Conservation (phyloP, 2,888 invertebrate species). For the Plagiodera versicolora region DNA sequence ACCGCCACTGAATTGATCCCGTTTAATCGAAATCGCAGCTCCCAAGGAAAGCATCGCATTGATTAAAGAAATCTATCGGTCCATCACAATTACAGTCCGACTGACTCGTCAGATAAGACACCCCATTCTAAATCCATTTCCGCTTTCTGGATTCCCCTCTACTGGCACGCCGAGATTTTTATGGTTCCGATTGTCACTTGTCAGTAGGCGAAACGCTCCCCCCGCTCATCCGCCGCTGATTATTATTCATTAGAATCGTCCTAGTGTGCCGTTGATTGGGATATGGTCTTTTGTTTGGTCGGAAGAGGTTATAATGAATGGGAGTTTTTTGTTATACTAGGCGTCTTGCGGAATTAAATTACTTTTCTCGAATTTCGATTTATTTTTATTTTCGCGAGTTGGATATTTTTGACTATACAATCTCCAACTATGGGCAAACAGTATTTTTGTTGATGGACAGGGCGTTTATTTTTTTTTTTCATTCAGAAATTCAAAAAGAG, state of each 20-base stretch:
- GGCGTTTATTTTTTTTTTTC: too few relatives aligned
- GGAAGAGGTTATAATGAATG: too few relatives aligned
- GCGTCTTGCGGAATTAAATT: too few relatives aligned
- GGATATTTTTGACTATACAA: too few relatives aligned
- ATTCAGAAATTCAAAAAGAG: too few relatives aligned
- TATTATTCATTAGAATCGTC: conserved; percentile 15
- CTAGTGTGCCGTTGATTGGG: neutral
- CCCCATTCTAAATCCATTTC: conserved; percentile 34
- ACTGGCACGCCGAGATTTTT: conserved; percentile 27
- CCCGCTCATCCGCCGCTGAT: conserved; percentile 1
- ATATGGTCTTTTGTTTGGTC: neutral
- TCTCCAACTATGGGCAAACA: too few relatives aligned
- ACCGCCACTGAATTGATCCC: too few relatives aligned
- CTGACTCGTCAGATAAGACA: conserved; percentile 31
- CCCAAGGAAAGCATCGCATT: conserved; percentile 1
- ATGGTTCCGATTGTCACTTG: conserved; percentile 29
- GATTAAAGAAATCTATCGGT: conserved; percentile 29
- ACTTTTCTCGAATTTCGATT: too few relatives aligned
- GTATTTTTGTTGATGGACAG: too few relatives aligned
- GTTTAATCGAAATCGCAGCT: neutral
- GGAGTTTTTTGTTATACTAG: too few relatives aligned
- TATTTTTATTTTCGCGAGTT: too few relatives aligned
- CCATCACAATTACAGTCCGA: conserved; percentile 31
- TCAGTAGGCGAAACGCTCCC: neutral
- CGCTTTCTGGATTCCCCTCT: conserved; percentile 24